These are phyloP conservation scores for Apistogramma diplotaenia DNA, from an alignment of 2,113 vertebrate genomes.

Conservation along the genomic window DNA sequence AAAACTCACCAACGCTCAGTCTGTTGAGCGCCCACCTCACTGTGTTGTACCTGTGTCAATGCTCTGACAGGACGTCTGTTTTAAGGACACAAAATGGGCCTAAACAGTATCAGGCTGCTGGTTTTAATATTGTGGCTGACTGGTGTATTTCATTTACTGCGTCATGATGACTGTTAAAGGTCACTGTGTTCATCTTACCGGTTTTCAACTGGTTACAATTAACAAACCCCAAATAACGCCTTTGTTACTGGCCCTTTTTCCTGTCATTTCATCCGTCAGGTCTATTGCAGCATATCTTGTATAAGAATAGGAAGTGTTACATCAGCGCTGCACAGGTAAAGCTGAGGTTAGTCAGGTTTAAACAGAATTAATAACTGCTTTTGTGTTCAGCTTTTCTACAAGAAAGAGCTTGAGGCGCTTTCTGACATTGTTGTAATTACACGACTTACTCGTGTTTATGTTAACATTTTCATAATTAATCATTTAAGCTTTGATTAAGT, in stretches of 20 bases:
- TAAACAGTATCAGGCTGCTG: neutral
- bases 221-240: neutral
- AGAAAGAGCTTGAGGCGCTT: neutral
- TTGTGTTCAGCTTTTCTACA: neutral
- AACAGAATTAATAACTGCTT: neutral
- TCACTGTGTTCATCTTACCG: neutral
- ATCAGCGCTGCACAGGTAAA: neutral
- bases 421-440: neutral
- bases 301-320: neutral
- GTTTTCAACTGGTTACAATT: neutral
- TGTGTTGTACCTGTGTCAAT: neutral
- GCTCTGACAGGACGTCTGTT: neutral
- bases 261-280: neutral
- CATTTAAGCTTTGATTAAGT: neutral
- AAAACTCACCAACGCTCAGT: neutral
- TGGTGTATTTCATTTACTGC: neutral
- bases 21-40: neutral
- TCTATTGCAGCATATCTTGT: neutral
- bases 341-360: neutral
- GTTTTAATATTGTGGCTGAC: neutral
- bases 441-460: neutral
- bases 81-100: neutral
- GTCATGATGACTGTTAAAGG: neutral
- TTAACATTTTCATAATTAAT: neutral
- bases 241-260: neutral